Percentiles rank a stretch among this genome's conserved stretches.
These are phyloP conservation scores for Orestias chungarensis DNA, from an alignment of 2,797 vertebrate genomes.

Conservation along the genomic window DNA sequence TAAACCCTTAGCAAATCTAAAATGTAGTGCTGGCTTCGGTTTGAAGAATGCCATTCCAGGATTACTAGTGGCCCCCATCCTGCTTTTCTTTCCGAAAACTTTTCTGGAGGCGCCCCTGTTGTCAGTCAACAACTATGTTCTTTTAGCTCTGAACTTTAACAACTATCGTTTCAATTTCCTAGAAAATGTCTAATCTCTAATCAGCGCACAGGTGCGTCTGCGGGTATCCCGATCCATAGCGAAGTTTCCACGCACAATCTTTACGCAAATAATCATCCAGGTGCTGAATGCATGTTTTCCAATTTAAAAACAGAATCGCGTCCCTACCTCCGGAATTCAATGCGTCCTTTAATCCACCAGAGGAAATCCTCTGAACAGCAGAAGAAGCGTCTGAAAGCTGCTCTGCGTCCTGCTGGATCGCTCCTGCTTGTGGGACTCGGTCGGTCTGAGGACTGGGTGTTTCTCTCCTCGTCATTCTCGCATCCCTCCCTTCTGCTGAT, in stretches of 20 bases:
- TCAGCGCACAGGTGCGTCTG: neutral
- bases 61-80: neutral
- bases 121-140: neutral
- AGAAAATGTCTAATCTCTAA: neutral
- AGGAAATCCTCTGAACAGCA: constrained; percentile 53
- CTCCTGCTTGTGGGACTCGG: constrained; percentile 57
- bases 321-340: constrained; percentile 69
- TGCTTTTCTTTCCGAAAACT: neutral
- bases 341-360: constrained; percentile 55
- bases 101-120: neutral
- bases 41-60: neutral
- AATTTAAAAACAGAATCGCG: constrained; percentile 56
- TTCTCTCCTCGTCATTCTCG: constrained; percentile 73
- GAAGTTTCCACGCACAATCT: constrained; percentile 32
- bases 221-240: neutral
- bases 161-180: neutral
- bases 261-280: constrained; percentile 8
- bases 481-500: constrained; percentile 75
- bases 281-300: constrained; percentile 2
- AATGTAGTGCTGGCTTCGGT: neutral
- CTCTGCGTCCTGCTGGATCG: constrained; percentile 37
- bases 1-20: too few relatives aligned
- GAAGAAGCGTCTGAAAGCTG: constrained; percentile 24
- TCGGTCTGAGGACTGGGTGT: constrained; percentile 76
- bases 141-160: neutral